Base-by-base conservation (phyloP, 37 sponge, comb jelly and placozoan genomes). In the Hexactinellida sp. region DNA sequence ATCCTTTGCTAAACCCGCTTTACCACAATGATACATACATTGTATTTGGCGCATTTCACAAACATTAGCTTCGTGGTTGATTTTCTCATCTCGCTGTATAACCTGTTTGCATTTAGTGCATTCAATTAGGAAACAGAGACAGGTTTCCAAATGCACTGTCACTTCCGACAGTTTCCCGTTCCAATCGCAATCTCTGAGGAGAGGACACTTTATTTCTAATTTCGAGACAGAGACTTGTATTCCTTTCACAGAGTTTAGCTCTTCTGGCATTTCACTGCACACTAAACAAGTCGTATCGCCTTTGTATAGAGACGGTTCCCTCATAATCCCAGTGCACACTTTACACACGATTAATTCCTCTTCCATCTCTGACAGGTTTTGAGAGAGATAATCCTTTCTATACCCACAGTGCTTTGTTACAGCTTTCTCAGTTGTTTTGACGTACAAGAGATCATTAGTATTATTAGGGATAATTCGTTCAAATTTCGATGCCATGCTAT, bases 151-250 rank as follows among this genome's bases (percentile, higher is more conserved):
- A 63, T 63, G 76, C 3, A 7, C 13, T 28, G 3, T 28, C 5
- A 23, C 76, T 63, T 63, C 76, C 3, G 76, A 63, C 28, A 63
- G 34, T 63, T 63, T 63, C 13, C 76, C 76, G 19, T 63, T 63
- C 76, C 76, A 63, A 25, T 63, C 25, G 13, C 76, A 63, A 63
- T 63, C 76, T n/a, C 76, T 63, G 76, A 63, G 76, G 30, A 63
- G 76, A 63, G 76, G 76, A 63, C 76, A 63, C 76, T 63, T 63
- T 63, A 63, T 63, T 63, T 63, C 32, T 63, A 63, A n/a, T 32
- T 63, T 63, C 3, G 3, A 5, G 3, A 63, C 34, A 63, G 28
- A 23, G 13, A 5, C 13, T n/a, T 63, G 28, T 25, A 63, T 23
- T 32, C 1, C 28, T n/a, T 63, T 63, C 25, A 63, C 76, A 32